Evolutionary conservation across 1,140 invertebrate genomes (phyloP).

Genomic region (Pachyrhynchus sulphureomaculatus): DNA sequence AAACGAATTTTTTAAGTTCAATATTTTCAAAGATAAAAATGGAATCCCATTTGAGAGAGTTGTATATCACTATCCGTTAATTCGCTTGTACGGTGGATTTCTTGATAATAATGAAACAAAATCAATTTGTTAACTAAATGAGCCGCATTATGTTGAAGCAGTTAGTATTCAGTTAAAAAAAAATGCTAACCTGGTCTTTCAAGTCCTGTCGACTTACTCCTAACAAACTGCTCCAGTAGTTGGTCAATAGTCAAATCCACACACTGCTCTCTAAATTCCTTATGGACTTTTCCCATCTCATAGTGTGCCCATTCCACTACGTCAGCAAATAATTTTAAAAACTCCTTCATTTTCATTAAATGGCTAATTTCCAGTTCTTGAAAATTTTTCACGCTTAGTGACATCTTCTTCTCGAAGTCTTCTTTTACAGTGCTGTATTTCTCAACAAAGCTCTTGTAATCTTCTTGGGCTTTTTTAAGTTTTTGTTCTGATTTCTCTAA

Average conservation of each 20-base stretch:
- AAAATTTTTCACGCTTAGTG: conserved; percentile 89
- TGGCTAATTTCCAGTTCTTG: conserved; percentile 92
- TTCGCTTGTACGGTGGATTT: no score
- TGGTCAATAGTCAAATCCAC: conserved; percentile 89
- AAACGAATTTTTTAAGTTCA: no score
- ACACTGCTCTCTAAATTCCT: conserved; percentile 88
- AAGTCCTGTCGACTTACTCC: conserved; percentile 86
- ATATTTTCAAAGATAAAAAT: no score
- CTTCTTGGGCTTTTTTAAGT: conserved; percentile 90
- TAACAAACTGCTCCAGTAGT: conserved; percentile 85
- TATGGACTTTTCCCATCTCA: conserved; percentile 84
- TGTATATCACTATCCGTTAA: no score
- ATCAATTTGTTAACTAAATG: no score
- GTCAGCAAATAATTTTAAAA: conserved; percentile 85
- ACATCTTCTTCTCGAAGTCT: conserved; percentile 95
- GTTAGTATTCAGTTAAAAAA: not conserved
- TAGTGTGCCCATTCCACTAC: conserved; percentile 87
- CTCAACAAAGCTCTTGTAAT: conserved; percentile 84
- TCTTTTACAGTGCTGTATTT: conserved; percentile 87
- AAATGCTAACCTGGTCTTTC: conserved; percentile 78
- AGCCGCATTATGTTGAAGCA: not conserved
- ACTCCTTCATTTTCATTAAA: conserved; percentile 93
- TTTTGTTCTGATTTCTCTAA: conserved; percentile 91
- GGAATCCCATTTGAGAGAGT: no score
- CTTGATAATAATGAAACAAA: no score